Evolutionary conservation across 2,888 invertebrate genomes (phyloP).

Genomic region (Cheilosia vulpina): DNA sequence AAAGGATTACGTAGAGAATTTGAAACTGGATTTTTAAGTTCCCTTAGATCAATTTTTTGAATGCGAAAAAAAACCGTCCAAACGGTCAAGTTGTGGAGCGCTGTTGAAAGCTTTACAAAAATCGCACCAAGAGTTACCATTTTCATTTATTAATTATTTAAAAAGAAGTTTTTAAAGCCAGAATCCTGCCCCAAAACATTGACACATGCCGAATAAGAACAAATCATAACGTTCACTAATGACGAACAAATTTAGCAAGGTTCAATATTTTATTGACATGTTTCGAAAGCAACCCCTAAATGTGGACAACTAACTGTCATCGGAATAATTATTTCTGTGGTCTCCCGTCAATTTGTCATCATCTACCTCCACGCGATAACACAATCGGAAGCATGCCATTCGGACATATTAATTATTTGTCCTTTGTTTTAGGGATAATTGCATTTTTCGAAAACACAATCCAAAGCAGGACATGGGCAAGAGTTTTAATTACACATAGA

Average conservation of each 20-base stretch:
- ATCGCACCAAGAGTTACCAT: no score
- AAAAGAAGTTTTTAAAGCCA: no score
- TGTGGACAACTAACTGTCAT: slow-evolving; percentile 30
- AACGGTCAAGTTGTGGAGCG: no score
- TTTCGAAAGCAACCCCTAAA: neutral
- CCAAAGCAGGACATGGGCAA: neutral
- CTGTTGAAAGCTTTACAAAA: no score
- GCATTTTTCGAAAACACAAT: neutral
- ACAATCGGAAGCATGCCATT: neutral
- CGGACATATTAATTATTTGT: slow-evolving; percentile 35
- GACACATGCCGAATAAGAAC: no score
- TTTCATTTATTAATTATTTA: no score
- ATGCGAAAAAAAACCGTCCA: no score
- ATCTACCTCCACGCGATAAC: neutral
- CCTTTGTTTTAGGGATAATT: slow-evolving; percentile 21
- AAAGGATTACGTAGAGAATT: no score
- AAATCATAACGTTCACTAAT: no score
- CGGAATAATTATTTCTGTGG: slow-evolving; percentile 29
- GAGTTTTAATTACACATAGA: slow-evolving; percentile 29
- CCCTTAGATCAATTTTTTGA: no score
- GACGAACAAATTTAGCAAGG: neutral
- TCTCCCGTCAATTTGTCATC: slow-evolving; percentile 21
- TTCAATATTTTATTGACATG: neutral
- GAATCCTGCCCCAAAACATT: no score
- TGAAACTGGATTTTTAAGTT: no score